Conservation (phyloP, 2,888 invertebrate genomes). For the Ophion costatus region DNA sequence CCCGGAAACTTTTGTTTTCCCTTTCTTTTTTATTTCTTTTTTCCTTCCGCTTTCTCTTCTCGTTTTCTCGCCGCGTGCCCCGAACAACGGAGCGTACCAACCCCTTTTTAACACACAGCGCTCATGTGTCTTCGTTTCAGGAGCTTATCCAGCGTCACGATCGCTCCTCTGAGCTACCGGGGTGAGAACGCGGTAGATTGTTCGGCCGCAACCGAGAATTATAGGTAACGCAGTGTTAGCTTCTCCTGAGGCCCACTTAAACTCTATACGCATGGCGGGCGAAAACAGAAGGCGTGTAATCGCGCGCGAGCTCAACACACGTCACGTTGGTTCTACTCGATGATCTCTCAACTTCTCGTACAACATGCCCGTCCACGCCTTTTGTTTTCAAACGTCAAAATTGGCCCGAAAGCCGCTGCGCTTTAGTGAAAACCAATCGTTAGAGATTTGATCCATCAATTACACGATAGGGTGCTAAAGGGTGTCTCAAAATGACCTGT, state of each 20-base stretch:
- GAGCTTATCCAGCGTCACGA: constrained; percentile 64
- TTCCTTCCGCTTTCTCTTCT: constrained; percentile 10
- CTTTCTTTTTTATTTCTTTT: not conserved
- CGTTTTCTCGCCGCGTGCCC: constrained; percentile 14
- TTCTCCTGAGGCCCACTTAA: constrained; percentile 51
- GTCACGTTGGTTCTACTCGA: constrained; percentile 57
- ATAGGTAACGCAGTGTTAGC: constrained; percentile 59
- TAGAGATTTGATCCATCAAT: constrained; percentile 27
- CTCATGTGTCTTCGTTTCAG: constrained; percentile 64
- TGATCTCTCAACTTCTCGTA: constrained; percentile 43
- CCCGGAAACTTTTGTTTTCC: constrained; percentile 10
- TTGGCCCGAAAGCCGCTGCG: not conserved
- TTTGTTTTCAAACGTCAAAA: constrained; percentile 18
- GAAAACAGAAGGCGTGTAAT: constrained; percentile 7
- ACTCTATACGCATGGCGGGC: not conserved
- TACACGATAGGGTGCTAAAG: not conserved
- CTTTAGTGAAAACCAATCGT: constrained; percentile 18
- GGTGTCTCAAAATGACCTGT: not conserved
- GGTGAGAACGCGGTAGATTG: constrained; percentile 35
- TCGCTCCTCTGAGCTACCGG: constrained; percentile 53
- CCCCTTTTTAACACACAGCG: constrained; percentile 56
- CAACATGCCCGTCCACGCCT: constrained; percentile 6
- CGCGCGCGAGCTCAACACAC: constrained; percentile 26
- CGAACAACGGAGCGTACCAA: constrained; percentile 39
- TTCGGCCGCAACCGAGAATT: constrained; percentile 54